phyloP scores from a whole-genome alignment of 2,797 vertebrate species.

The Mareca penelope region DNA sequence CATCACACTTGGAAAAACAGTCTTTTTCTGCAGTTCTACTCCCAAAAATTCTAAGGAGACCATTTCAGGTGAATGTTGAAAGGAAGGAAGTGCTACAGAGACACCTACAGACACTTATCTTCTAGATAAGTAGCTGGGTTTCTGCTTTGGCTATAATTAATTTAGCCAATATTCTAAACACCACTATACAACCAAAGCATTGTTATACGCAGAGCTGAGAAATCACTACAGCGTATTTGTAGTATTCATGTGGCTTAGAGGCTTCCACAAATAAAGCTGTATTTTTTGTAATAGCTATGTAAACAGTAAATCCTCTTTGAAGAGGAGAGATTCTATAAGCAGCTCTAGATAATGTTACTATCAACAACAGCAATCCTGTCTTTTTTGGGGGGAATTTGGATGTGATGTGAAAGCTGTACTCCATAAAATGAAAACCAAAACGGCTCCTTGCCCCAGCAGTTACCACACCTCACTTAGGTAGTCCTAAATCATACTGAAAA shows the following conservation, averaged over 20 bases:
- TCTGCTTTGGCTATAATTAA: conserved; percentile 6
- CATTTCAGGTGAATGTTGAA: neutral
- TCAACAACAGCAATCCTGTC: neutral
- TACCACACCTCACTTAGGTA: neutral
- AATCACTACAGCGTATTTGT: neutral
- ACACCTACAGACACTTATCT: neutral
- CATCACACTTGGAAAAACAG: neutral
- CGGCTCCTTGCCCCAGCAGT: neutral
- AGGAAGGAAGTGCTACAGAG: neutral
- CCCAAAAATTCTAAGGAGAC: neutral
- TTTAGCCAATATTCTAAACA: neutral
- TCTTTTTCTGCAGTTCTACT: neutral
- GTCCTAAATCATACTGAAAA: neutral
- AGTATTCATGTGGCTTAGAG: neutral
- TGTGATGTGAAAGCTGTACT: neutral
- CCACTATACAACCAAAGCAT: neutral
- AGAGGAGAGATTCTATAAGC: neutral
- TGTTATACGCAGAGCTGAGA: neutral
- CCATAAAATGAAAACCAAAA: neutral
- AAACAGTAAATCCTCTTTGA: neutral
- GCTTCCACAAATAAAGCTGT: neutral
- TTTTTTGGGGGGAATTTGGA: neutral
- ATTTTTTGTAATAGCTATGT: neutral
- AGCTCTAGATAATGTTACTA: neutral
- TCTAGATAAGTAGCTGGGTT: neutral